Evolutionary conservation across 2,888 invertebrate species (phyloP), one percentile per base, ranked within the genome.

Genomic region (Amphimallon solstitiale): DNA sequence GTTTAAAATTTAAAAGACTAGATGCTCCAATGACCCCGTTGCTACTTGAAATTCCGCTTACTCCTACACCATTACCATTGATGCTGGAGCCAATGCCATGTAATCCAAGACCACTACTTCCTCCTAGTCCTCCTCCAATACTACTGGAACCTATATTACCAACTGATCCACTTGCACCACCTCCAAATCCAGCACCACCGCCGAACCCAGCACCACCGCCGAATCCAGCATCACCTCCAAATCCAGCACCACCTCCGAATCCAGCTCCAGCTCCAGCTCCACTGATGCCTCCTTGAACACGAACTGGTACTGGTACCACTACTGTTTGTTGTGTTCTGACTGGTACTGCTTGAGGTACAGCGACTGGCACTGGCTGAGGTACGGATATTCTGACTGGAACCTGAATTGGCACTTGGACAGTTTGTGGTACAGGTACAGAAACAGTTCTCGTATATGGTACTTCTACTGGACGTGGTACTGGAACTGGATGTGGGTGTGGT

Each of bases 251-350:
- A 54, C 66, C 70, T 9, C 68, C 75, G 40, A 34, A 46, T 17
- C 70, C 70, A 21, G 69, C 69, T 17, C 70, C 74, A 19, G 63
- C 71, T 12, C 72, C 73, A 21, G 70, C 73, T 14, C 73, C 75
- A 10, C 73, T 72, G 19, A 74, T 74, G 65, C 74, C 72, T 45
- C 76, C 79, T 43, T 75, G 74, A 1, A 85, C 83, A 0, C 86
- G 86, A 60, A 86, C 86, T 9, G 86, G 82, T 0, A 86, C 1
- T 29, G 29, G 29, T 5, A 29, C 82, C 0, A 85, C 84, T 21
- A 86, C 86, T 1, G 86, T 84, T 63, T 85, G 85, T 1, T 87
- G 86, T 66, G 86, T 81, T 54, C 87, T 85, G 0, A 87, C 81
- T 2, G 81, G 81, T 3, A 85, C 83, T 0, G 86, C 86, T 61